Evolutionary conservation across 2,113 vertebrate genomes (phyloP), one percentile per base, ranked within the genome.

Genomic region (Mastomys coucha): DNA sequence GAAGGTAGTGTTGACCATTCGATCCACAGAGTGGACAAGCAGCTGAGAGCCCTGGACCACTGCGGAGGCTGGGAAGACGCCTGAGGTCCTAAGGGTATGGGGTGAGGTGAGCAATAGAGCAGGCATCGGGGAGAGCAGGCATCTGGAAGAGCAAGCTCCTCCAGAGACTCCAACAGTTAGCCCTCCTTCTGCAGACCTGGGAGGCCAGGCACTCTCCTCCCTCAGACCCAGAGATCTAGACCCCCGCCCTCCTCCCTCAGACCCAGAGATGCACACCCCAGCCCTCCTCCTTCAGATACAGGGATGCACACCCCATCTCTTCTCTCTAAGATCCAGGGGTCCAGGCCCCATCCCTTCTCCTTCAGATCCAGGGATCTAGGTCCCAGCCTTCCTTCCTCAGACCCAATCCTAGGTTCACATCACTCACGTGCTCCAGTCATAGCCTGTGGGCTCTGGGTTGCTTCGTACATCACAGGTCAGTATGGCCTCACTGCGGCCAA

Each of bases 401-500:
- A 45, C 42, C 63, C 65, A 22, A 28, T 10, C 36, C 16, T 0
- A 2, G 12, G 33, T 4, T 11, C 31, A 13, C 2, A 0, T 5
- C 89, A 99, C 99, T 99, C 97, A 99, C 99, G 98, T 98, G 97
- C 98, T 99, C 99, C 99, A 99, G 26, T 19, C 90, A 70, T 99
- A 98, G 0, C 92, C 89, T 0, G 86, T 86, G 2, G 99, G 98
- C 5, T 94, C 4, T 0, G 99, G 99, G 93, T 99, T 99, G 73
- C 98, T 99, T 0, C 73, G 97, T 9, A 98, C 99, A 0, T 98
- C 96, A 93, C 99, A 99, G 93, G 70, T 98, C 90, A 99, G 98
- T 8, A 65, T 65, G 36, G 98, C 99, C n/a, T 99, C 99, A 0
- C 97, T 98, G 5, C 99, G 99, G 58, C 99, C 99, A 0, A 99